Evolutionary conservation across 2,797 vertebrate genomes (phyloP), one percentile per base, ranked within the genome.

Genomic region (Phrynocephalus guinanensis): DNA sequence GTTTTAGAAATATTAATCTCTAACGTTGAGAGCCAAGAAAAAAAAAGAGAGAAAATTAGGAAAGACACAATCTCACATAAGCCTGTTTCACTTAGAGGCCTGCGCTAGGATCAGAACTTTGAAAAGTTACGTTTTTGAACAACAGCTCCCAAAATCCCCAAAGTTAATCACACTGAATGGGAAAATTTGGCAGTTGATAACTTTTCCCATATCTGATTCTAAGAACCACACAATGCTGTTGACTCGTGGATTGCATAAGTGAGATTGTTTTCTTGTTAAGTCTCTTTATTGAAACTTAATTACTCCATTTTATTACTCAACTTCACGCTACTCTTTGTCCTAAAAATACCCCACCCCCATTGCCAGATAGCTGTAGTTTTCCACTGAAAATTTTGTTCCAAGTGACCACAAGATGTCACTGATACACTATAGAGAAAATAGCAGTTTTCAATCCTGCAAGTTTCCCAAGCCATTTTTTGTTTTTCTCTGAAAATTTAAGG

Each of bases 391-490:
- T 82, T 24, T 48, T 11, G 44, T 0, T 82, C 1, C 38, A 4
- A 44, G 38, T 89, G 72, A 71, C 95, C 96, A 86, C 94, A 81
- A 91, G 96, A 85, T 95, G 96, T 94, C 96, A 95, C 76, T 91
- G 75, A 84, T 89, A 93, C 93, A 90, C 93, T 86, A 44, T 0
- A 0, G 22, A 90, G 33, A 26, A 50, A 16, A 75, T 72, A 89
- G 83, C 10, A 84, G 1, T 16, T 1, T 60, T 82, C 44, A 52
- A 28, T 26, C 80, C 11, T 38, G 3, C 0, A 38, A 56, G 48
- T 16, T 87, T 79, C 24, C 60, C 56, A 0, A 8, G 13, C 82
- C 83, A 44, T 44, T 73, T 81, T 28, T 86, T 11, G 75, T 90
- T 86, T 87, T 89, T 82, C 50, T 72, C 5, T 2, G 8, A 79